Conservation (phyloP, 2,888 invertebrate genomes). For the Emesis furor region DNA sequence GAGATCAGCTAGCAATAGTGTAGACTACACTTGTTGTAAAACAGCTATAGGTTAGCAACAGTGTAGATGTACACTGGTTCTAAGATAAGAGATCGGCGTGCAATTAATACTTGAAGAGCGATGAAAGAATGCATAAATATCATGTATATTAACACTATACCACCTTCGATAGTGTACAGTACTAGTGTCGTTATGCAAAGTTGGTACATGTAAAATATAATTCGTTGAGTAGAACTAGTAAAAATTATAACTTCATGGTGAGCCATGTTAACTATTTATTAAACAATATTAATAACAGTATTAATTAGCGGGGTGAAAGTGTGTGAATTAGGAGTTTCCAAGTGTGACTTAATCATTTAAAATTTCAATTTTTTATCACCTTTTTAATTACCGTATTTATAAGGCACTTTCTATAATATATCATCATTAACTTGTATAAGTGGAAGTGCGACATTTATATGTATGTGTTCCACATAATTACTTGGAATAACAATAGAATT, state of each 20-base stretch:
- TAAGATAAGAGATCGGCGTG: too few species aligned
- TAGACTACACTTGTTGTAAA: too few species aligned
- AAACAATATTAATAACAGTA: constrained; percentile 11
- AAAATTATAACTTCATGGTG: not conserved
- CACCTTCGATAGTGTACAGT: not conserved
- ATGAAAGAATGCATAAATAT: not conserved
- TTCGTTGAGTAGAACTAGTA: too few species aligned
- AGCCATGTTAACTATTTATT: not conserved
- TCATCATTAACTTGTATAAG: constrained; percentile 15
- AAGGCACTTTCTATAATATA: constrained; percentile 19
- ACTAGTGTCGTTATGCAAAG: too few species aligned
- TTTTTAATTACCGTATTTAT: constrained; percentile 18
- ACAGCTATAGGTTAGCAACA: too few species aligned
- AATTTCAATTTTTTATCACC: not conserved
- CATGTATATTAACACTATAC: not conserved
- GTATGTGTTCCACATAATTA: constrained; percentile 10
- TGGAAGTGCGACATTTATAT: constrained; percentile 2
- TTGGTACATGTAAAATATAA: too few species aligned
- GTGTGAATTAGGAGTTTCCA: constrained; percentile 18
- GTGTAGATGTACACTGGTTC: too few species aligned
- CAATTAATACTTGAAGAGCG: not conserved
- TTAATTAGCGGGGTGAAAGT: constrained; percentile 17
- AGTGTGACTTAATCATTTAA: constrained; percentile 22
- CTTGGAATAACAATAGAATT: constrained; percentile 12
- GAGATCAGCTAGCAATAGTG: too few species aligned